These are phyloP conservation scores for Diaprepes abbreviatus DNA, from an alignment of 2,888 invertebrate species.

Conservation along the genomic window DNA sequence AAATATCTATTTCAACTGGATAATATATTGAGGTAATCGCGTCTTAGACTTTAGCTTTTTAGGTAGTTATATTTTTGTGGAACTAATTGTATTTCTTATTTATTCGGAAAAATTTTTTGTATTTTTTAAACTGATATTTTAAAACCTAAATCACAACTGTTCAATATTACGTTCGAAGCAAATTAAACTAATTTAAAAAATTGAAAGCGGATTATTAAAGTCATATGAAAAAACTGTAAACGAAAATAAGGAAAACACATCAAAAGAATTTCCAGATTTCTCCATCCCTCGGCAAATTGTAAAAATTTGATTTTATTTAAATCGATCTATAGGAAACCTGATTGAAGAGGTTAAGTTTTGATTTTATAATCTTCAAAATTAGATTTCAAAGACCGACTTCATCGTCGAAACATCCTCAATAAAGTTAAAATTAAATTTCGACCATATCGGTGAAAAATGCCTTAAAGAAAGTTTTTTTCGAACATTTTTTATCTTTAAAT, in stretches of 20 bases:
- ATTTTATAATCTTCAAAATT: slow-evolving; percentile 28
- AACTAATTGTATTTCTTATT: too few relatives aligned
- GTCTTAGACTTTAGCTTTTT: too few relatives aligned
- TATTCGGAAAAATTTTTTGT: too few relatives aligned
- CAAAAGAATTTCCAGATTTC: slow-evolving; percentile 17
- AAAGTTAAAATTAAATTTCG: slow-evolving; percentile 32
- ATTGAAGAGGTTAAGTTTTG: slow-evolving; percentile 26
- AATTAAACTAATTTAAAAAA: neutral
- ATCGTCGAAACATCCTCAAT: slow-evolving; percentile 25
- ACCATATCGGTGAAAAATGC: neutral
- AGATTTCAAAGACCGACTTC: slow-evolving; percentile 27
- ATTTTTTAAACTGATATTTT: too few relatives aligned
- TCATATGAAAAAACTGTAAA: slow-evolving; percentile 1
- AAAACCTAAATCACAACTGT: too few relatives aligned
- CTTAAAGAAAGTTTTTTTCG: neutral
- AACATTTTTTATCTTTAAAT: slow-evolving; percentile 9
- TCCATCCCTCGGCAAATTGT: slow-evolving; percentile 14
- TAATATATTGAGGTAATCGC: too few relatives aligned
- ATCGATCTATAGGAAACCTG: slow-evolving; percentile 21
- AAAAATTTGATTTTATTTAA: slow-evolving; percentile 31
- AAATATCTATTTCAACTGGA: too few relatives aligned
- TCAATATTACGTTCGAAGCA: too few relatives aligned
- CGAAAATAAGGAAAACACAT: slow-evolving; percentile 21
- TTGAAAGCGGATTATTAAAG: slow-evolving; percentile 9
- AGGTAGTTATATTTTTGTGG: too few relatives aligned